Evolutionary conservation across 2,888 invertebrate genomes (phyloP).

Genomic region (Sinelater perroti): DNA sequence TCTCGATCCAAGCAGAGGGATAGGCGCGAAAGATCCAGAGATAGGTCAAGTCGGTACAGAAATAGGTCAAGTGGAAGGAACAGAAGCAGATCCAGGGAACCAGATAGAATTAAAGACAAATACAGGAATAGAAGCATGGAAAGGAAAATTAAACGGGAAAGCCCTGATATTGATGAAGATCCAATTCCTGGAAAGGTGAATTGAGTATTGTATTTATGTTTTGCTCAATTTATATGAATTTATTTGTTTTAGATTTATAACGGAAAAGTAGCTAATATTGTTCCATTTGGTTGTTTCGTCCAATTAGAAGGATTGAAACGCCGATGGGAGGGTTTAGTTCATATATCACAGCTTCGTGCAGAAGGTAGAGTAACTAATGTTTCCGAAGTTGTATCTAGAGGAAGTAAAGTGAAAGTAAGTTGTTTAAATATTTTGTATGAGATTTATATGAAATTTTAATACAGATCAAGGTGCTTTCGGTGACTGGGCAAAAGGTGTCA

Average conservation of each 20-base stretch:
- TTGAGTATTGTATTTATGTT: conserved; percentile 12
- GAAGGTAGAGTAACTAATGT: conserved; percentile 96
- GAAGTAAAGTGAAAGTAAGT: conserved; percentile 84
- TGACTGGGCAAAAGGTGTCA: conserved; percentile 95
- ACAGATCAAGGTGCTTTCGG: conserved; percentile 85
- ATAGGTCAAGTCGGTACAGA: conserved; percentile 42
- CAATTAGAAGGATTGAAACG: conserved; percentile 91
- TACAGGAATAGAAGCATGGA: conserved; percentile 45
- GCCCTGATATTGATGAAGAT: conserved; percentile 72
- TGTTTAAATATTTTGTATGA: background rate
- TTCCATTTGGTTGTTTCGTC: conserved; percentile 98
- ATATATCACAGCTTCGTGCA: conserved; percentile 92
- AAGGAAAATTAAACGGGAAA: conserved; percentile 50
- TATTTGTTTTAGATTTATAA: conserved; percentile 76
- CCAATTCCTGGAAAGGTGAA: conserved; percentile 78
- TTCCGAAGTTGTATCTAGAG: conserved; percentile 89
- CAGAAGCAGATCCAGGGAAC: conserved; percentile 43
- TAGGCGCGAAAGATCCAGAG: conserved; percentile 50
- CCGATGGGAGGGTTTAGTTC: conserved; percentile 95
- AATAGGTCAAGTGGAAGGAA: conserved; percentile 47
- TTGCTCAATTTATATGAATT: background rate
- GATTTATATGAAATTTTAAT: conserved; percentile 38
- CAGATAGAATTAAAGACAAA: conserved; percentile 38
- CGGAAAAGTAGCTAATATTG: conserved; percentile 94
- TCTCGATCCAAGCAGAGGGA: conserved; percentile 44